Base-by-base conservation (phyloP, 2,888 invertebrate genomes). In the Drosophila tanythrix region DNA sequence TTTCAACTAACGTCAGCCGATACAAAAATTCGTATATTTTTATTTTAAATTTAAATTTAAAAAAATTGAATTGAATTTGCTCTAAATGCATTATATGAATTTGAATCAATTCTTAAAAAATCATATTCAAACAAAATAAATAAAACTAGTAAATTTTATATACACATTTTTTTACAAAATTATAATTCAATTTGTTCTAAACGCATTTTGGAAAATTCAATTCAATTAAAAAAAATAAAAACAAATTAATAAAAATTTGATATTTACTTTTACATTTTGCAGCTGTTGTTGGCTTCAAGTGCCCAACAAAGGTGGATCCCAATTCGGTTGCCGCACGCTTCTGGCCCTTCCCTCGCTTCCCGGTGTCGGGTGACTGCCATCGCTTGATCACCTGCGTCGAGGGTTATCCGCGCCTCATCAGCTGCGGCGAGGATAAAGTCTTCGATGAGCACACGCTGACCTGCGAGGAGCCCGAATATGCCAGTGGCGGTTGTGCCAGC, bases 211-310 rank as follows among this genome's bases (percentile, higher is more conserved):
- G 2, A 40, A 40, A n/a, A 48, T 48, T 27, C n/a, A 46, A 21
- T 50, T 50, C 27, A 27, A 81, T 13, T 21, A 15, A 48, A 48
- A 25, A 48, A 81, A 15, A 48, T 18, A 48, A 48, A 81, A 11
- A 2, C 10, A 18, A 43, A n/a, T 7, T 31, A 93, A 7, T 46
- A 4, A 21, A 46, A 21, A 21, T 3, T 46, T 21, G 13, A 46
- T 46, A 56, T 57, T 21, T 21, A 27, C 15, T 25, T 50, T 46
- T 7, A 31, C 31, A 18, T 13, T 93, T 74, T 80, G 6, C 94
- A 97, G 97, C 97, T 88, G 96, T 98, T 68, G 96, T 98, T 73
- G 98, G 98, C 63, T 98, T 98, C 95, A 97, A 97, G 90, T 98
- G 98, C 92, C 98, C 98, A 36, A 95, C 95, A 3, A 97, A 97